phyloP scores from a whole-genome alignment of 1,140 invertebrate genomes.

The Theocolax elegans region DNA sequence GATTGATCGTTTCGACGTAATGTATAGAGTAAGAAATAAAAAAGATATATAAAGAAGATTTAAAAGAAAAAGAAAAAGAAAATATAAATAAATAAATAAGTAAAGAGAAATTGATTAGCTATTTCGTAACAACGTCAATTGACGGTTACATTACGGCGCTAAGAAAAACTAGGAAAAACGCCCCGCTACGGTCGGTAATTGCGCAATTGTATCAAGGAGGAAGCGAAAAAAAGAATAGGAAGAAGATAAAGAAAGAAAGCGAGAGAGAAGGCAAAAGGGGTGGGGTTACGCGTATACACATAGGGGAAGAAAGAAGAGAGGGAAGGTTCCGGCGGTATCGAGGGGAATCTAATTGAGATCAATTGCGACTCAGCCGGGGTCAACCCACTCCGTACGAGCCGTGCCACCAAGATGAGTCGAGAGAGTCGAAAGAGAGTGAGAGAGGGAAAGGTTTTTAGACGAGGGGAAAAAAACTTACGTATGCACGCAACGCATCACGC shows the following conservation, averaged over 20 bases:
- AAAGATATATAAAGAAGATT: too few relatives aligned
- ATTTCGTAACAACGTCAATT: too few relatives aligned
- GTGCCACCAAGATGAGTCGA: background rate
- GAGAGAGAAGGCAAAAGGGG: background rate
- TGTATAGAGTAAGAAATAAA: too few relatives aligned
- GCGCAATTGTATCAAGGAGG: background rate
- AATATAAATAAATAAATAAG: too few relatives aligned
- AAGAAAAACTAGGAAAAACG: too few relatives aligned
- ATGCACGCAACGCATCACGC: constrained; percentile 6
- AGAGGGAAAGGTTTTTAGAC: background rate
- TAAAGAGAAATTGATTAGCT: too few relatives aligned
- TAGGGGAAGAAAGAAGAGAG: background rate
- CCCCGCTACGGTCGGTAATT: constrained; percentile 1
- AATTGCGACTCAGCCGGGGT: constrained; percentile 62
- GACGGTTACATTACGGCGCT: too few relatives aligned
- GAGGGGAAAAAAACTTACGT: constrained; percentile 11
- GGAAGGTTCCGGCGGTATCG: constrained; percentile 28
- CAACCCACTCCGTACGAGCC: constrained; percentile 52
- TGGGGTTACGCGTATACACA: too few relatives aligned
- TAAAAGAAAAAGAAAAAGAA: too few relatives aligned
- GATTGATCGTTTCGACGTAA: too few relatives aligned
- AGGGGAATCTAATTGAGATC: constrained; percentile 61
- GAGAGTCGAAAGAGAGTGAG: background rate
- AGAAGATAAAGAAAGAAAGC: background rate
- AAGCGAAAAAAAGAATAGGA: too few relatives aligned